Evolutionary conservation across 2,113 vertebrate species (phyloP), one percentile per base, ranked within the genome.

Genomic region (Austrofundulus limnaeus): DNA sequence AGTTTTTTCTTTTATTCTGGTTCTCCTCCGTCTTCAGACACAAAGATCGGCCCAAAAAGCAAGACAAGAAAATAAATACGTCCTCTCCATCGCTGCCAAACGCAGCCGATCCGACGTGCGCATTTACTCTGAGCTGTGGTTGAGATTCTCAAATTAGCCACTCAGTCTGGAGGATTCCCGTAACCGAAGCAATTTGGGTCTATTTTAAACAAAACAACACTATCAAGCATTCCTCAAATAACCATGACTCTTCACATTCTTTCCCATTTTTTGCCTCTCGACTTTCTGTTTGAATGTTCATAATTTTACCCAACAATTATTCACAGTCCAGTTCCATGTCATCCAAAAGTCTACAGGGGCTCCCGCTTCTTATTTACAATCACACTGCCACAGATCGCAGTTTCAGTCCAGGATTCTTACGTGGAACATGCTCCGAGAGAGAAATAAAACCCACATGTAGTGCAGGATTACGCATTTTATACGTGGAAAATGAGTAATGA

Each of bases 221-320:
- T 71, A 72, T 75, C 72, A 74, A 51, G 7, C 84, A 89, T 91
- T 90, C 85, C 79, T 90, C 73, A 88, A 80, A 89, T 88, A 87
- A 79, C 66, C 80, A 58, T 82, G 77, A 87, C 81, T 87, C 53
- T 28, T 56, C 42, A 73, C 67, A 82, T 88, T 88, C 72, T 56
- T 84, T 65, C 53, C 61, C 60, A 20, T 55, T 56, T 60, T 62
- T 62, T 17, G 16, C 57, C 37, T 70, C 48, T 49, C 31, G 23
- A 8, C 47, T 56, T 50, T 39, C 61, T 17, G 4, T 64, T 49
- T 25, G 10, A 61, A 6, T 74, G 47, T 80, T 66, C 62, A 34
- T 24, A 11, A 59, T 50, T 72, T 72, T 34, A n/a, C 25, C 24
- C 24, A 31, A 28, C 50, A 31, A 52, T 52, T 52, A 48, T 48